Evolutionary conservation across 2,797 vertebrate genomes (phyloP).

Genomic region (Luscinia megarhynchos): DNA sequence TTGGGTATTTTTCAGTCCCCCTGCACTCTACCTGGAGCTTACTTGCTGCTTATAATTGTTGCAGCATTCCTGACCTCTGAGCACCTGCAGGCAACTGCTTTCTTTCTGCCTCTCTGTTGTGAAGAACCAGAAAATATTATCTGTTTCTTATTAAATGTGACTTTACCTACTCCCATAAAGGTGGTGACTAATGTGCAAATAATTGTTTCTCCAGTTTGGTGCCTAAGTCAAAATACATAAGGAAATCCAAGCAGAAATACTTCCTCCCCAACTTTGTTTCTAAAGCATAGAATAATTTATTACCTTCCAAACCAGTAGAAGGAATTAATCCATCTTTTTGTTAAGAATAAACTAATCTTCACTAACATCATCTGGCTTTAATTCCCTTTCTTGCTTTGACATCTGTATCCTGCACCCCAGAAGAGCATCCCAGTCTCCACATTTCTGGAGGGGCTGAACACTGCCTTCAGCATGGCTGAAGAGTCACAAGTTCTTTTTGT

Average conservation of each 20-base stretch:
- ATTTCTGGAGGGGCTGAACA: neutral
- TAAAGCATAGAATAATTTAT: neutral
- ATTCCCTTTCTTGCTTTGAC: neutral
- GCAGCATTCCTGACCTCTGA: neutral
- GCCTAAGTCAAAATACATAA: neutral
- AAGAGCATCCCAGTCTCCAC: neutral
- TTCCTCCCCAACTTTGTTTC: neutral
- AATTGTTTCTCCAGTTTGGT: neutral
- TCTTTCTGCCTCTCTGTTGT: neutral
- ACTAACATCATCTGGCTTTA: neutral
- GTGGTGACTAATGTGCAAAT: neutral
- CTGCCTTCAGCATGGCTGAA: neutral
- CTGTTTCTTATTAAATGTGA: neutral
- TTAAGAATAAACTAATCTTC: neutral
- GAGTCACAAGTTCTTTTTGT: neutral
- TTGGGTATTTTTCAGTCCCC: neutral
- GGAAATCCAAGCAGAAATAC: neutral
- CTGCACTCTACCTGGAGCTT: neutral
- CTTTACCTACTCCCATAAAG: neutral
- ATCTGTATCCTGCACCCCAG: neutral
- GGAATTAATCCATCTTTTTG: neutral
- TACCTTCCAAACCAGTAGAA: neutral
- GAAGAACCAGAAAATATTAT: neutral
- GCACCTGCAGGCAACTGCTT: neutral
- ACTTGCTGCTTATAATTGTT: neutral